Conservation (phyloP, 2,113 vertebrate genomes). For the Rhabdomys dilectus region DNA sequence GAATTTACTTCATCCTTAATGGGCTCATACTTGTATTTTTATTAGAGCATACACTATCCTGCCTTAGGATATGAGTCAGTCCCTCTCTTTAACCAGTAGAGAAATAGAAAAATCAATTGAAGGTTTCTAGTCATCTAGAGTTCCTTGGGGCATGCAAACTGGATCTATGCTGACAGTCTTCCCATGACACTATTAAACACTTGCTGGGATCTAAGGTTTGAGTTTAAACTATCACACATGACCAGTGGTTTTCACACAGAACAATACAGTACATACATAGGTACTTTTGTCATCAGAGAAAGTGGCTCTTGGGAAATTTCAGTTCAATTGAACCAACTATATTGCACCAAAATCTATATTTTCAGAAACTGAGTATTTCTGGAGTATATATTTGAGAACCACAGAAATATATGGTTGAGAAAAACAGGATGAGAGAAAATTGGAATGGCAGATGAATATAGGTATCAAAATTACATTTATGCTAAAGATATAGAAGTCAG, state of each 20-base stretch:
- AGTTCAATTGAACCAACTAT: neutral
- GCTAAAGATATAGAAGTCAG: neutral
- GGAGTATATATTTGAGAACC: slow-evolving; percentile 13
- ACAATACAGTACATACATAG: neutral
- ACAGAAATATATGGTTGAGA: neutral
- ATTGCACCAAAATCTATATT: neutral
- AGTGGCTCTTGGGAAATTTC: neutral
- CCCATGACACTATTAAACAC: neutral
- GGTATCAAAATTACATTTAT: neutral
- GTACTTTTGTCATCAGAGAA: neutral
- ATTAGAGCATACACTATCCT: slow-evolving; percentile 1
- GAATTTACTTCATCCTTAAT: neutral
- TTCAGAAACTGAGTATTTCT: slow-evolving; percentile 30
- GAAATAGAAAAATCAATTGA: neutral
- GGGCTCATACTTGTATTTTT: slow-evolving; percentile 21
- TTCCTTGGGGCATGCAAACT: neutral
- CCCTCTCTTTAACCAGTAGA: neutral
- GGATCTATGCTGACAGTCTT: neutral
- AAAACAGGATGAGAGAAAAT: slow-evolving; percentile 26
- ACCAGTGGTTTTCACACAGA: neutral
- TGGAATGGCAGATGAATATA: slow-evolving; percentile 29
- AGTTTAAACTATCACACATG: neutral
- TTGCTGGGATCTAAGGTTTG: neutral
- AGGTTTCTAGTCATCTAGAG: neutral
- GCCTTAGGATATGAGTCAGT: neutral